Percentiles rank a stretch among this genome's conserved stretches.
Evolutionary conservation across 2,113 vertebrate genomes (phyloP).

Genomic region (Chrysemys picta): DNA sequence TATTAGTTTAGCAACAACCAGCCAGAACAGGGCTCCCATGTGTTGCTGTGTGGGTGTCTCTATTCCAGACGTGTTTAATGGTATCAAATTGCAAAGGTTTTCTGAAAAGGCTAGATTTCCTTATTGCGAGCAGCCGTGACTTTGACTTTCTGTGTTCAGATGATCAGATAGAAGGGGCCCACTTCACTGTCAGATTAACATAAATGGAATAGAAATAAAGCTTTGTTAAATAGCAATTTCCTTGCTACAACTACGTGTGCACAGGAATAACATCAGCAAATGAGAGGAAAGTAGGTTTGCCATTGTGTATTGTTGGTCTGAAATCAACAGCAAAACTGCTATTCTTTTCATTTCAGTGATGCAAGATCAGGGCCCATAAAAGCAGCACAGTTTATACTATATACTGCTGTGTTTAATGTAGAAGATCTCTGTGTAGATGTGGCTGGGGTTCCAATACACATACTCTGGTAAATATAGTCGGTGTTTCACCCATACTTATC

Average conservation of each 20-base stretch:
- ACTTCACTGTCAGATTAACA: background rate
- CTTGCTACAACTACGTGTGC: background rate
- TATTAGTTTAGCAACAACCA: slow-evolving; percentile 27
- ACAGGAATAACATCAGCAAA: background rate
- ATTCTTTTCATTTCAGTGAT: background rate
- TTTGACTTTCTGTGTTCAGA: background rate
- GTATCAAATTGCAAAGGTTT: slow-evolving; percentile 11
- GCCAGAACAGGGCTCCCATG: slow-evolving; percentile 23
- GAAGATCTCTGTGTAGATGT: background rate
- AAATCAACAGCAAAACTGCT: background rate
- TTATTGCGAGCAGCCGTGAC: slow-evolving; percentile 35
- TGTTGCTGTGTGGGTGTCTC: slow-evolving; percentile 28
- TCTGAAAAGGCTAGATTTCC: slow-evolving; percentile 41
- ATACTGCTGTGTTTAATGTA: background rate
- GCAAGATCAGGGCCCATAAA: background rate
- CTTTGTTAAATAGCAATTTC: background rate
- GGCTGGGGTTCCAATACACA: fast-evolving
- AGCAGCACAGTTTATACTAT: background rate
- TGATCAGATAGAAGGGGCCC: background rate
- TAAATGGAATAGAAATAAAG: too few relatives aligned
- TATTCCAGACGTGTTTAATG: background rate
- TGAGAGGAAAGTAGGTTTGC: background rate
- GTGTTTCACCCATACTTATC: background rate
- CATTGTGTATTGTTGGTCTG: background rate
- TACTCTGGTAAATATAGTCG: background rate